Evolutionary conservation across 2,888 invertebrate genomes (phyloP).

Genomic region (Lycaena phlaeas): DNA sequence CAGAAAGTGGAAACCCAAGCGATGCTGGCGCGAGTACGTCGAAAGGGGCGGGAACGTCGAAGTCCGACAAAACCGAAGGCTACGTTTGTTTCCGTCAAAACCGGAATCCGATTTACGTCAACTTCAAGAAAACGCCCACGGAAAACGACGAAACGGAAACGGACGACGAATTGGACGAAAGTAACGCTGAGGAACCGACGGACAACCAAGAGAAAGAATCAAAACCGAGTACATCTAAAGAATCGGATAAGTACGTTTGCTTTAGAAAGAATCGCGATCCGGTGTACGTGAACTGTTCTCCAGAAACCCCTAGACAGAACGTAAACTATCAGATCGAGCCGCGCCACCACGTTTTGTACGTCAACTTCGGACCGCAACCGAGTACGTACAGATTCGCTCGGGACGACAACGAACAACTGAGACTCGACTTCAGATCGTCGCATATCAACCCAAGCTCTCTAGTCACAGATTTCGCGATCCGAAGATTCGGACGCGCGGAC

Average conservation of each 20-base stretch:
- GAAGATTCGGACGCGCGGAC: constrained; percentile 44
- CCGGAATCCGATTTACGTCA: constrained; percentile 7
- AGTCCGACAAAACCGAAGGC: constrained; percentile 1
- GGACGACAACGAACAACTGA: constrained; percentile 16
- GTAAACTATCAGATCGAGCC: constrained; percentile 24
- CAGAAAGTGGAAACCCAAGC: not conserved
- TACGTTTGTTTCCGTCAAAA: constrained; percentile 10
- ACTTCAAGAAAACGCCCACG: constrained; percentile 7
- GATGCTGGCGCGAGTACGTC: not conserved
- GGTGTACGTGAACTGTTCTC: constrained; percentile 17
- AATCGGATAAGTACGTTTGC: constrained; percentile 16
- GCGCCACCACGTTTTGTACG: constrained; percentile 34
- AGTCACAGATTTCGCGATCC: constrained; percentile 43
- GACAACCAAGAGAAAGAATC: constrained; percentile 5
- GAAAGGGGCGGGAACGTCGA: constrained; percentile 2
- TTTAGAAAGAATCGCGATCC: constrained; percentile 25
- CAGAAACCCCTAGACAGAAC: constrained; percentile 9
- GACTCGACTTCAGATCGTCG: constrained; percentile 15
- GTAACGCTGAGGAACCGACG: not conserved
- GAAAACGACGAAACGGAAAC: constrained; percentile 11
- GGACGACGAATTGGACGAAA: constrained; percentile 6
- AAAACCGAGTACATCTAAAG: not conserved
- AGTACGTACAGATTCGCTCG: constrained; percentile 28
- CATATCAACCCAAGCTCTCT: constrained; percentile 28
- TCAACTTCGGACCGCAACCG: constrained; percentile 33